Evolutionary conservation across 2,113 vertebrate species (phyloP).

Genomic region (Ptilorrhoa leucosticta): DNA sequence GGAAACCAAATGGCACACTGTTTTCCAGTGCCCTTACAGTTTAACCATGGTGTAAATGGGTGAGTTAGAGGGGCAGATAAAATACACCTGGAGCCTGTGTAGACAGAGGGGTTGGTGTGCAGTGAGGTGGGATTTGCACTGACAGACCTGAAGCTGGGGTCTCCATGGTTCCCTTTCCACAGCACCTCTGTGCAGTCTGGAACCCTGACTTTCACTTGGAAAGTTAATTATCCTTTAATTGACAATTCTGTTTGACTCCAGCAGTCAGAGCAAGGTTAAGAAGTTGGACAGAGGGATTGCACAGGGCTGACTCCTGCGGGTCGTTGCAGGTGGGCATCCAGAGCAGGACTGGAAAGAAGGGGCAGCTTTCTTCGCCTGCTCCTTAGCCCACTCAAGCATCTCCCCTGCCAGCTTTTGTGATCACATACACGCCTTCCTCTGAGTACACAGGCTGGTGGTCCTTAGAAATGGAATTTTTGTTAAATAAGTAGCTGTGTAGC

Average conservation of each 20-base stretch:
- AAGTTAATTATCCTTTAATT: background rate
- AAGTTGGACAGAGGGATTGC: background rate
- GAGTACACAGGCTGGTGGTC: rapidly evolving
- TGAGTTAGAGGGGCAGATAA: background rate
- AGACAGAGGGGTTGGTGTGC: background rate
- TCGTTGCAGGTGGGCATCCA: rapidly evolving
- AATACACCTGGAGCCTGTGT: background rate
- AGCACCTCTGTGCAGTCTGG: background rate
- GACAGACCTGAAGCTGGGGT: background rate
- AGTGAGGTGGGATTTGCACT: background rate
- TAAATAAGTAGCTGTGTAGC: background rate
- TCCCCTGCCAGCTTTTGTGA: background rate
- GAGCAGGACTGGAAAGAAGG: background rate
- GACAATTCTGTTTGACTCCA: background rate
- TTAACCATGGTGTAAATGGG: background rate
- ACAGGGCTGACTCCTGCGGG: background rate
- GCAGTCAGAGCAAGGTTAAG: background rate
- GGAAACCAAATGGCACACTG: rapidly evolving
- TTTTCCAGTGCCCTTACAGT: background rate
- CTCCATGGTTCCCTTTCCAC: background rate
- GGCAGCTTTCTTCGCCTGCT: background rate
- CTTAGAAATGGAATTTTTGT: background rate
- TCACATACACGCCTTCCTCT: background rate
- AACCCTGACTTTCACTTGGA: background rate
- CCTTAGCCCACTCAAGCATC: background rate